Conservation (phyloP, 1,140 invertebrate genomes). For the Dendroctonus valens region DNA sequence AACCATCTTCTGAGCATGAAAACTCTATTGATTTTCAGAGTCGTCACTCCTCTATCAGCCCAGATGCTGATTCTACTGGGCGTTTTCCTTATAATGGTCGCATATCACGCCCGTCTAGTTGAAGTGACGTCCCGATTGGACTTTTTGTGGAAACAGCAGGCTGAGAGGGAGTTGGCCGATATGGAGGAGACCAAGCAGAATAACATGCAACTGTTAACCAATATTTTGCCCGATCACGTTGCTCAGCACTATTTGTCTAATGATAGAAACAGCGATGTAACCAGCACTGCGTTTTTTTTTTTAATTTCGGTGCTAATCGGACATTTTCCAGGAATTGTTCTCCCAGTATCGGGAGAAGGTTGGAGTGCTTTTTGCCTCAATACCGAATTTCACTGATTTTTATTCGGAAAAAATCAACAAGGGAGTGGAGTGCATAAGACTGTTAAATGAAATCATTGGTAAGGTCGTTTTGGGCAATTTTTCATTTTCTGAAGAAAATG, state of each 20-base stretch:
- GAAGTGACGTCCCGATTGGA: constrained; percentile 88
- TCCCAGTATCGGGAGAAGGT: constrained; percentile 90
- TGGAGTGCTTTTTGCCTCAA: constrained; percentile 96
- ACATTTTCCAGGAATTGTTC: constrained; percentile 79
- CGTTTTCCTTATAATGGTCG: constrained; percentile 83
- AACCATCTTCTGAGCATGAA: too few relatives aligned
- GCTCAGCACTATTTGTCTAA: constrained; percentile 88
- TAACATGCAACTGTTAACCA: constrained; percentile 83
- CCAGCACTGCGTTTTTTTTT: too few relatives aligned
- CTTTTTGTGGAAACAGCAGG: constrained; percentile 94
- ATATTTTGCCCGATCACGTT: constrained; percentile 95
- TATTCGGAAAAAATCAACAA: constrained; percentile 97
- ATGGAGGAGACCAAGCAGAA: constrained; percentile 86
- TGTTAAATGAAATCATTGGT: constrained; percentile 98
- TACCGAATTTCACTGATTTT: constrained; percentile 98
- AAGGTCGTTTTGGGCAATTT: constrained; percentile 38
- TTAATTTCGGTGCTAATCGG: too few relatives aligned
- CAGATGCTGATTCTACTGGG: constrained; percentile 78
- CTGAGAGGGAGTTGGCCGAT: constrained; percentile 84
- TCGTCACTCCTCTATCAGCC: constrained; percentile 63
- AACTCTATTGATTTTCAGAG: constrained; percentile 15
- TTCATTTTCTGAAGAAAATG: too few relatives aligned
- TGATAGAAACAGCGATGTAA: constrained; percentile 72
- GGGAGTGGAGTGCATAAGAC: constrained; percentile 94
- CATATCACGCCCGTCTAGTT: constrained; percentile 86